Conservation (phyloP, 2,113 vertebrate genomes). For the Nettapus auritus region DNA sequence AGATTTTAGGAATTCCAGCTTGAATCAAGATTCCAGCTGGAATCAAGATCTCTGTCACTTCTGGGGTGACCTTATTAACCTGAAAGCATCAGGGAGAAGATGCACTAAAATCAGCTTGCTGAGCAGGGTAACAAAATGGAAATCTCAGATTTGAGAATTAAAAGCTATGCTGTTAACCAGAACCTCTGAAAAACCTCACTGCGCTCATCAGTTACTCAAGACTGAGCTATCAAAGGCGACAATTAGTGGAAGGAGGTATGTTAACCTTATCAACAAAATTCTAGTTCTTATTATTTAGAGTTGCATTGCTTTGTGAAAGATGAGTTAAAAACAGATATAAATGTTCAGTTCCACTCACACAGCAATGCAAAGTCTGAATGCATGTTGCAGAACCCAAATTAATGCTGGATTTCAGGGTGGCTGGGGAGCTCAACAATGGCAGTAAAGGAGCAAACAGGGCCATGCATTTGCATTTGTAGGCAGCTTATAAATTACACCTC, state of each 20-base stretch:
- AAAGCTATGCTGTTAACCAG: not conserved
- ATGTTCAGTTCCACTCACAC: accelerated
- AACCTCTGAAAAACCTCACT: not conserved
- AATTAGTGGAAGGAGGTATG: accelerated
- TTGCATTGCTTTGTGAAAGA: not conserved
- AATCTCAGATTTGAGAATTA: not conserved
- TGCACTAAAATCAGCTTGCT: not conserved
- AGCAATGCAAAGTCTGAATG: too few relatives aligned
- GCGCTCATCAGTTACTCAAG: not conserved
- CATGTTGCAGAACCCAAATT: not conserved
- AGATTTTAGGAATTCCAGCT: not conserved
- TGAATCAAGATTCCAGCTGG: too few relatives aligned
- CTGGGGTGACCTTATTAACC: not conserved
- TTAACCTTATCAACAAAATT: not conserved
- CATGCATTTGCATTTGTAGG: not conserved
- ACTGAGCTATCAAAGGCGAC: not conserved
- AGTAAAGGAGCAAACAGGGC: not conserved
- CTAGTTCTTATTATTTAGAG: accelerated
- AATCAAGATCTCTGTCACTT: not conserved
- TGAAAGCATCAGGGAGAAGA: not conserved
- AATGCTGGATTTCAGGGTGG: not conserved
- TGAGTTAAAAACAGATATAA: not conserved
- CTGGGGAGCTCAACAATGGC: not conserved
- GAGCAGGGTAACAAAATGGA: not conserved
- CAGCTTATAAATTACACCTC: not conserved